These are phyloP conservation scores for Threskiornis aethiopicus DNA, from an alignment of 2,797 vertebrate species.

Conservation along the genomic window DNA sequence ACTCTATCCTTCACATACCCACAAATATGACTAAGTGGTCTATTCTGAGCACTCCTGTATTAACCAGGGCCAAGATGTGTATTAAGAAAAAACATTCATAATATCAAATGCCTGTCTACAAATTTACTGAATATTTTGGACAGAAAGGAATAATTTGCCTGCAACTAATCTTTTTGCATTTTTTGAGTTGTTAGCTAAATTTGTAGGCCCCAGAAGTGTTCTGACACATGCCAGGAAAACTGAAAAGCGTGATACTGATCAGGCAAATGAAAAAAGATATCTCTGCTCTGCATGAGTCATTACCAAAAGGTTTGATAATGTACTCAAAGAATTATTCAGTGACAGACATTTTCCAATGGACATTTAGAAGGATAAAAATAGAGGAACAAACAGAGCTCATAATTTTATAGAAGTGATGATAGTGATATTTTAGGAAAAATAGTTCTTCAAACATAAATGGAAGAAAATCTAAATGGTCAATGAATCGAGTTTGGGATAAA, in stretches of 20 bases:
- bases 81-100: not conserved
- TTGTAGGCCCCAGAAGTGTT: slow-evolving; percentile 11
- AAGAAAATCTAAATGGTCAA: not conserved
- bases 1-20: not conserved
- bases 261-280: slow-evolving; percentile 58
- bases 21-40: not conserved
- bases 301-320: slow-evolving; percentile 49
- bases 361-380: slow-evolving; percentile 59
- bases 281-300: slow-evolving; percentile 32
- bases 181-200: slow-evolving; percentile 53
- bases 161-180: not conserved
- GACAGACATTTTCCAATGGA: slow-evolving; percentile 41
- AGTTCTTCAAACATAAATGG: not conserved
- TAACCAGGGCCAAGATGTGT: not conserved
- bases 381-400: slow-evolving; percentile 27
- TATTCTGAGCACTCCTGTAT: not conserved
- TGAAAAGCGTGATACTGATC: slow-evolving; percentile 54
- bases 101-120: not conserved
- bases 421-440: not conserved
- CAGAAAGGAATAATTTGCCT: slow-evolving; percentile 8
- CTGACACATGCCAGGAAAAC: slow-evolving; percentile 41
- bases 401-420: slow-evolving; percentile 13
- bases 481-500: not conserved
- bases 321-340: slow-evolving; percentile 18
- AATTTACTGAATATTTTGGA: not conserved